Evolutionary conservation across 2,888 invertebrate species (phyloP).

Genomic region (Athalia rosae): DNA sequence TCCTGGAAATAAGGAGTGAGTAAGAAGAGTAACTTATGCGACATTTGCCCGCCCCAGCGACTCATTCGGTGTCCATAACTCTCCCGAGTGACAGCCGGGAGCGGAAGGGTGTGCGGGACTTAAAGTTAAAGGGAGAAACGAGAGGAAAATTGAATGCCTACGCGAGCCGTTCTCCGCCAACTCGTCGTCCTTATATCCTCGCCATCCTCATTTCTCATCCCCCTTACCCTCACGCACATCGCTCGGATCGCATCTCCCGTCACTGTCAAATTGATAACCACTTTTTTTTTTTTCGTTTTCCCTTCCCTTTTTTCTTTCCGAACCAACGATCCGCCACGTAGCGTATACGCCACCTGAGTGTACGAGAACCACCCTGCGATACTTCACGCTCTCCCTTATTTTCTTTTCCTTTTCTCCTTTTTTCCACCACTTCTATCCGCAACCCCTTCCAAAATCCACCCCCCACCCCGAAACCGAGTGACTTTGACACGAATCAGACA

Average conservation of each 20-base stretch:
- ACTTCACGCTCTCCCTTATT: neutral
- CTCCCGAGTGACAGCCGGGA: constrained; percentile 70
- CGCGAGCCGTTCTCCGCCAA: constrained; percentile 53
- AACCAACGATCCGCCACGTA: constrained; percentile 52
- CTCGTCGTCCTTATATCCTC: constrained; percentile 39
- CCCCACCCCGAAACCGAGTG: too few species aligned
- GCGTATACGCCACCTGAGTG: constrained; percentile 26
- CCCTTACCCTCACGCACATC: constrained; percentile 22
- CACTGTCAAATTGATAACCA: constrained; percentile 70
- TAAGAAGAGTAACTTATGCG: constrained; percentile 72
- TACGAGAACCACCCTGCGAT: neutral
- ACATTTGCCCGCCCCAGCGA: constrained; percentile 72
- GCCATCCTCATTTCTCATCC: constrained; percentile 27
- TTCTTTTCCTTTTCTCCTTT: neutral
- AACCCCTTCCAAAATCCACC: too few species aligned
- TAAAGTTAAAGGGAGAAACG: constrained; percentile 16
- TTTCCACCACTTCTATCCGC: too few species aligned
- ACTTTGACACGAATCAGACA: too few species aligned
- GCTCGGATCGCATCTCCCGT: constrained; percentile 51
- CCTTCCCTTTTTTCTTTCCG: neutral
- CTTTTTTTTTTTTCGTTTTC: constrained; percentile 48
- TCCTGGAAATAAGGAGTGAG: constrained; percentile 63
- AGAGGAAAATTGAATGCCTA: constrained; percentile 66
- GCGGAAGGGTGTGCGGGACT: constrained; percentile 66
- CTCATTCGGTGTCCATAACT: constrained; percentile 72